Conservation (phyloP, 2,888 invertebrate species). For the Omphaloscelis lunosa region DNA sequence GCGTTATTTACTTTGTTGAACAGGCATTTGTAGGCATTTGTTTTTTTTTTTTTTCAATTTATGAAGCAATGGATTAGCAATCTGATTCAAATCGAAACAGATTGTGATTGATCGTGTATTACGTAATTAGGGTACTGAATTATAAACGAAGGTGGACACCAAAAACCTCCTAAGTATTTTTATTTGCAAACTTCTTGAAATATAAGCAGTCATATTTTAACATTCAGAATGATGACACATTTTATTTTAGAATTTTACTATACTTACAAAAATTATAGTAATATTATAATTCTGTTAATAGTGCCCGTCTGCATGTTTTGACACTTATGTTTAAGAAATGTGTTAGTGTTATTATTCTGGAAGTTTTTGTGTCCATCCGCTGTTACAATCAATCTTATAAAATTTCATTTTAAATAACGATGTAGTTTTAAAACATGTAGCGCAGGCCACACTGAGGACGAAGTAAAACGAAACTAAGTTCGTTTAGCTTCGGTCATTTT, state of each 20-base stretch:
- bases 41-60: too few species aligned
- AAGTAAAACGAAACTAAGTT: too few species aligned
- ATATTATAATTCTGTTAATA: background rate
- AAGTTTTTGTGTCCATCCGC: background rate
- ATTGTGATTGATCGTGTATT: too few species aligned
- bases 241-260: conserved; percentile 5
- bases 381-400: background rate
- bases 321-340: background rate
- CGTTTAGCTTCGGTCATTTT: too few species aligned
- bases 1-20: too few species aligned
- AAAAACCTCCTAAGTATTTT: background rate
- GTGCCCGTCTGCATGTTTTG: background rate
- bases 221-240: background rate
- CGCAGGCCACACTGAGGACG: too few species aligned
- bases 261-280: background rate
- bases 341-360: background rate
- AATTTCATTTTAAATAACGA: background rate
- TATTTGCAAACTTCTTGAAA: background rate
- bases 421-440: background rate
- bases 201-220: background rate
- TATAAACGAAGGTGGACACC: background rate
- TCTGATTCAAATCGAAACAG: too few species aligned
- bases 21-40: too few species aligned
- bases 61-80: too few species aligned
- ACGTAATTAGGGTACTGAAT: background rate